Percentiles rank a stretch among this genome's conserved stretches.
These are phyloP conservation scores for Yponomeuta cagnagella DNA, from an alignment of 2,888 invertebrate genomes.

Conservation along the genomic window DNA sequence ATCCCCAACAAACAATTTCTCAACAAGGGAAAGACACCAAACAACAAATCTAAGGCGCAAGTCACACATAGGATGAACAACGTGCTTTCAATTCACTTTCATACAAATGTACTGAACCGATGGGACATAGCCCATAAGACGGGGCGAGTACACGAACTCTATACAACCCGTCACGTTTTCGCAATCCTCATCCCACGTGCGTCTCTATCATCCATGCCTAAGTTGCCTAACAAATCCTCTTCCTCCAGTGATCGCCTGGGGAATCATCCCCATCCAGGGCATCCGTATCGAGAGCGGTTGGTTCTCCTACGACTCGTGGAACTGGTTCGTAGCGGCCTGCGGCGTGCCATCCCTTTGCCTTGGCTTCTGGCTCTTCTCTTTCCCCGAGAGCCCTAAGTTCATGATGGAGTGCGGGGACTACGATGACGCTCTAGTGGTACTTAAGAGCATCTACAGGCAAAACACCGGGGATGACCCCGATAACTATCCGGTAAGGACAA, in stretches of 20 bases:
- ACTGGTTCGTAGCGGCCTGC: constrained; percentile 85
- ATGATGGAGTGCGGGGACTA: constrained; percentile 87
- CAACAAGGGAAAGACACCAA: too few relatives aligned
- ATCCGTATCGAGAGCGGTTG: constrained; percentile 73
- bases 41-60: too few relatives aligned
- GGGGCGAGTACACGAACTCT: too few relatives aligned
- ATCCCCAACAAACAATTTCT: too few relatives aligned
- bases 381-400: constrained; percentile 90
- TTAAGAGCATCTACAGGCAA: constrained; percentile 80
- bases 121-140: too few relatives aligned
- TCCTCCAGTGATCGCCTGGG: constrained; percentile 83
- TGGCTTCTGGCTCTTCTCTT: constrained; percentile 82
- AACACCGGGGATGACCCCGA: constrained; percentile 83
- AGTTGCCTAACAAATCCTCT: background rate
- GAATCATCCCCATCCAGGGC: constrained; percentile 81
- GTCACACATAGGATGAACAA: too few relatives aligned
- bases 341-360: constrained; percentile 81
- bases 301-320: constrained; percentile 86
- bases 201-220: background rate
- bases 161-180: too few relatives aligned
- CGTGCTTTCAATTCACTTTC: too few relatives aligned
- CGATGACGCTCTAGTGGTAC: constrained; percentile 81
- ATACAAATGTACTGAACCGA: too few relatives aligned
- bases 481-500: constrained; percentile 80
- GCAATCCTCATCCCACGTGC: too few relatives aligned